These are phyloP conservation scores for Cephus pygmeus DNA, from an alignment of 2,888 invertebrate species.

Conservation along the genomic window DNA sequence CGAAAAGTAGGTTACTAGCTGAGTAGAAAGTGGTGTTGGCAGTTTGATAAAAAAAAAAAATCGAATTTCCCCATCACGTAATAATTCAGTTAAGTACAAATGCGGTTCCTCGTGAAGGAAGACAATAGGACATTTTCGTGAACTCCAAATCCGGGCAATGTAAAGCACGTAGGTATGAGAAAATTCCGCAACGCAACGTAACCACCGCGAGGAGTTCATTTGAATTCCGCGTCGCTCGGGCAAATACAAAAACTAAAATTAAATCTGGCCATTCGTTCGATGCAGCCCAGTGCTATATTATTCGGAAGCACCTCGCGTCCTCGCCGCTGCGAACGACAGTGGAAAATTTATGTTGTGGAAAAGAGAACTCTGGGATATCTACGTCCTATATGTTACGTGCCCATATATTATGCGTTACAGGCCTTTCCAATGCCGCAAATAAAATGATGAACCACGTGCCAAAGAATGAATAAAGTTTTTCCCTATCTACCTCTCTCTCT, in stretches of 20 bases:
- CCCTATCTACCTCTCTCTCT: background rate
- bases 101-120: background rate
- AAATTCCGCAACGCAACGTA: too few relatives aligned
- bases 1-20: too few relatives aligned
- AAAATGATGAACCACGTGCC: too few relatives aligned
- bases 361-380: conserved; percentile 8
- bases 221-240: conserved; percentile 30
- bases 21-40: too few relatives aligned
- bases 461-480: background rate
- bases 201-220: conserved; percentile 31
- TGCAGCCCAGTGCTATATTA: conserved; percentile 31
- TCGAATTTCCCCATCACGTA: too few relatives aligned
- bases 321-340: conserved; percentile 32
- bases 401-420: too few relatives aligned
- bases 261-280: conserved; percentile 41
- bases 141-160: background rate
- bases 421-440: too few relatives aligned
- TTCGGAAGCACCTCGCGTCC: conserved; percentile 32
- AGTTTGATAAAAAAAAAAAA: too few relatives aligned
- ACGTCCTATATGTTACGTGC: too few relatives aligned
- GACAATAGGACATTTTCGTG: background rate
- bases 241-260: conserved; percentile 38
- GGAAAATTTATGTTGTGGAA: conserved; percentile 37
- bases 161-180: background rate
- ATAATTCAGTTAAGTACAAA: too few relatives aligned